Percentiles rank a stretch among this genome's conserved stretches.
Evolutionary conservation across 2,113 vertebrate genomes (phyloP).

Genomic region (Microcebus ravelobensis): DNA sequence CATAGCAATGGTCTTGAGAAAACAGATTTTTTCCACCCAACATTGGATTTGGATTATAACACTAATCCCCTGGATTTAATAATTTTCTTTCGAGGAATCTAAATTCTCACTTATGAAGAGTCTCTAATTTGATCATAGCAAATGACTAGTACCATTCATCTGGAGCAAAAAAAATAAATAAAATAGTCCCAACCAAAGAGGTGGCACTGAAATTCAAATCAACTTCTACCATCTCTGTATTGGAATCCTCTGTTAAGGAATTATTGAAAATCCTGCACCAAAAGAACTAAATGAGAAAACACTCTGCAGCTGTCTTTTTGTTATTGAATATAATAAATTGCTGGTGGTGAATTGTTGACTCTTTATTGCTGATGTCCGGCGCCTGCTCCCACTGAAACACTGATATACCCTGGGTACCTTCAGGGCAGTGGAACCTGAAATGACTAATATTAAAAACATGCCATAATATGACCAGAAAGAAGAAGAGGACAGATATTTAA

Average conservation of each 20-base stretch:
- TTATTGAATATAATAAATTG: background rate
- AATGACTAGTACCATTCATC: background rate
- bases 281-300: background rate
- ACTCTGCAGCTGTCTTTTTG: background rate
- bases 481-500: background rate
- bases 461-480: background rate
- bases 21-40: background rate
- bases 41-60: background rate
- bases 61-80: background rate
- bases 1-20: background rate
- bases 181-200: background rate
- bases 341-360: background rate
- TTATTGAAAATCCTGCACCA: background rate
- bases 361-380: background rate
- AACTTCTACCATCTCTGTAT: background rate
- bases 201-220: background rate
- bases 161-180: background rate
- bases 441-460: background rate
- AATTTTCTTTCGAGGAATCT: background rate
- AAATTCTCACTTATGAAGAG: background rate
- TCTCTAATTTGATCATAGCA: background rate
- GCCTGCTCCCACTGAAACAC: fast-evolving
- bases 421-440: background rate
- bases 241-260: background rate
- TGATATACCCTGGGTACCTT: too few relatives aligned